phyloP scores from a whole-genome alignment of 2,113 vertebrate species.

The Sisor rabdophorus region DNA sequence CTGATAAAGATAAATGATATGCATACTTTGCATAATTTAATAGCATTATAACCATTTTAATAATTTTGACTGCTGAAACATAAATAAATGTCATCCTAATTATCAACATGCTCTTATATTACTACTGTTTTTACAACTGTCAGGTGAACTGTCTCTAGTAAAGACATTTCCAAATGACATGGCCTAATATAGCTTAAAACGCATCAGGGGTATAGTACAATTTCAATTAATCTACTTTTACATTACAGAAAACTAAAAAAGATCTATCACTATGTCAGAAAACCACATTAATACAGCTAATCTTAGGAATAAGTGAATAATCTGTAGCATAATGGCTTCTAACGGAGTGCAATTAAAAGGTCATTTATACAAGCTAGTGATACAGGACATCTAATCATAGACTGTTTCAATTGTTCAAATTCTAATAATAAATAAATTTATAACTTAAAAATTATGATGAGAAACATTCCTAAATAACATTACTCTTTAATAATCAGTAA shows the following conservation, averaged over 20 bases:
- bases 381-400: conserved; percentile 15
- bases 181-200: conserved; percentile 21
- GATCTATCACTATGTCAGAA: conserved; percentile 55
- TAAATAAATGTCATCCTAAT: conserved; percentile 24
- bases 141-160: background rate
- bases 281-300: conserved; percentile 53
- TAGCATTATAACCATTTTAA: conserved; percentile 1
- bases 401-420: conserved; percentile 7
- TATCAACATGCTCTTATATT: background rate
- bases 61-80: background rate
- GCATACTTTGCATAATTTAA: conserved; percentile 5
- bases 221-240: conserved; percentile 60
- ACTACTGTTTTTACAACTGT: conserved; percentile 7
- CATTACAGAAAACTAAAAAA: conserved; percentile 59
- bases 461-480: background rate
- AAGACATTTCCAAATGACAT: conserved; percentile 6
- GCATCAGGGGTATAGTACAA: conserved; percentile 57
- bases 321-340: conserved; percentile 41
- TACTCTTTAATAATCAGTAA: background rate
- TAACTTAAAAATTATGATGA: background rate
- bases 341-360: conserved; percentile 29
- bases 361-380: conserved; percentile 7
- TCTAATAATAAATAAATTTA: conserved; percentile 4
- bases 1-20: conserved; percentile 23
- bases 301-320: conserved; percentile 51